phyloP scores from a whole-genome alignment of 2,888 invertebrate genomes.

The Punctoribates punctum region DNA sequence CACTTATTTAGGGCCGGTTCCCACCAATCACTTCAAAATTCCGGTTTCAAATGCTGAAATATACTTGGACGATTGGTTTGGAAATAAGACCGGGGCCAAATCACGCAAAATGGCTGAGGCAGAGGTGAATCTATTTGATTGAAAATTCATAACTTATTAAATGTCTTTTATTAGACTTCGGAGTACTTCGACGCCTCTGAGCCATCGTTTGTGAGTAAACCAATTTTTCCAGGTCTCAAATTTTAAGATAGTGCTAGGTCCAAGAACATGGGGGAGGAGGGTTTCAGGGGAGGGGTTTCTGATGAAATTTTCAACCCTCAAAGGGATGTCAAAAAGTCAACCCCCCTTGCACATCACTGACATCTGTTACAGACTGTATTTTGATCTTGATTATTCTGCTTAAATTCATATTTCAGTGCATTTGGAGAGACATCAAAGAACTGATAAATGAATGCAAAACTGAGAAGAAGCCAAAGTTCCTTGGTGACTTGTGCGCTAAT shows the following conservation, averaged over 20 bases:
- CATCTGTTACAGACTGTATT: too few relatives aligned
- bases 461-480: background rate
- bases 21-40: background rate
- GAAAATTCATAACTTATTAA: too few relatives aligned
- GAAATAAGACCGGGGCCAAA: background rate
- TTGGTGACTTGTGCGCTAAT: background rate
- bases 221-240: too few relatives aligned
- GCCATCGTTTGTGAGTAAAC: background rate
- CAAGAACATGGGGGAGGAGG: too few relatives aligned
- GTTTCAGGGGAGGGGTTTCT: too few relatives aligned
- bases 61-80: constrained; percentile 7
- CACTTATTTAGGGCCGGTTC: background rate
- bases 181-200: background rate
- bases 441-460: background rate
- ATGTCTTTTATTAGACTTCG: background rate
- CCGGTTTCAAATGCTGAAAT: background rate
- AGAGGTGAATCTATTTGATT: background rate
- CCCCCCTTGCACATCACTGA: too few relatives aligned
- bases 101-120: background rate
- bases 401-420: too few relatives aligned
- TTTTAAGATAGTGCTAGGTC: too few relatives aligned
- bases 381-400: too few relatives aligned
- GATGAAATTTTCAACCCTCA: too few relatives aligned
- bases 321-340: too few relatives aligned
- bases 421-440: constrained; percentile 20